A percentile compares a stretch with the other conserved stretches of the same genome.
phyloP scores from a whole-genome alignment of 2,113 vertebrate genomes.

The Puntigrus tetrazona region DNA sequence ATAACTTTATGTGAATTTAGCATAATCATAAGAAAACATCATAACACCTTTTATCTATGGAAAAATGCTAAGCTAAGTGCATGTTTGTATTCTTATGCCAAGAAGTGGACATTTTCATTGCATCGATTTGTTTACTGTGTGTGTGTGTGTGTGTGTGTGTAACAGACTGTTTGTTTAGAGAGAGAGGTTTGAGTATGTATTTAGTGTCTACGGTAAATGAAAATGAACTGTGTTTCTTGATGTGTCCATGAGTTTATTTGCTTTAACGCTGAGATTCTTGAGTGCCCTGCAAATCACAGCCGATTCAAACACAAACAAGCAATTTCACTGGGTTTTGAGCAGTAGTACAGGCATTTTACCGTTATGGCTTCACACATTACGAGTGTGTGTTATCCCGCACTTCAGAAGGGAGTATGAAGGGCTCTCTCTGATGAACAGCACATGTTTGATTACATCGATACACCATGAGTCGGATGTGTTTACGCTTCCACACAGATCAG shows the following conservation, averaged over 20 bases:
- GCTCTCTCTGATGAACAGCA: constrained; percentile 56
- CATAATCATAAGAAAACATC: not conserved
- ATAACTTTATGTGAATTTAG: not conserved
- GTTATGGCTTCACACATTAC: constrained; percentile 27
- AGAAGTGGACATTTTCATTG: not conserved
- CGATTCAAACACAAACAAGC: constrained; percentile 47
- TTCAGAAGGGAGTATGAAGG: constrained; percentile 51
- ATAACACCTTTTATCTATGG: not conserved
- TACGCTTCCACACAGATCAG: constrained; percentile 58
- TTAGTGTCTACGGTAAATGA: constrained; percentile 17
- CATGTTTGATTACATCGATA: constrained; percentile 54
- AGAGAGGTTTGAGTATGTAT: constrained; percentile 46
- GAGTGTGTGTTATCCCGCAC: constrained; percentile 31
- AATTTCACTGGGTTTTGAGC: not conserved
- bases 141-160: not conserved
- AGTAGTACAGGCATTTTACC: constrained; percentile 23
- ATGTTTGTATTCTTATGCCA: not conserved
- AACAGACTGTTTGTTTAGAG: constrained; percentile 8
- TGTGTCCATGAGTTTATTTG: constrained; percentile 41
- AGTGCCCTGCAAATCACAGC: constrained; percentile 47
- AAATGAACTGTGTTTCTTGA: constrained; percentile 17
- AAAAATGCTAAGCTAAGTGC: not conserved
- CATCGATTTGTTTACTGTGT: not conserved
- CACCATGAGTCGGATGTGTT: constrained; percentile 58
- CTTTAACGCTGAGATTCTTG: constrained; percentile 15